A percentile compares a stretch with the other conserved stretches of the same genome.
Conservation (phyloP, 2,888 invertebrate species). For the Eupithecia exiguata region DNA sequence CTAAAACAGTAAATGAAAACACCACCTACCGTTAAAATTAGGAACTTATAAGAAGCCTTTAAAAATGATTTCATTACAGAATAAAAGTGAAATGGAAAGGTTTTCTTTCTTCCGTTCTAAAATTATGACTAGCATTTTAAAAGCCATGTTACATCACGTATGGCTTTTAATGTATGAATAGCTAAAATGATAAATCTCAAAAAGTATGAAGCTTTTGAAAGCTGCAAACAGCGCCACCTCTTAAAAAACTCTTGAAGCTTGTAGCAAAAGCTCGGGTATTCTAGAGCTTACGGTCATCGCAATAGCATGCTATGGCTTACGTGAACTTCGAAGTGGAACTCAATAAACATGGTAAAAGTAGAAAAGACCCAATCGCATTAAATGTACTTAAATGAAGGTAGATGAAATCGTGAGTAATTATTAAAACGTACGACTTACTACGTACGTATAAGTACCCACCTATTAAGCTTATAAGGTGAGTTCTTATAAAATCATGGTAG, state of each 20-base stretch:
- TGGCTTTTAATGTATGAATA: not conserved
- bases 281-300: not conserved
- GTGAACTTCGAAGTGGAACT: not conserved
- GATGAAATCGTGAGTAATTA: not conserved
- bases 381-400: not conserved
- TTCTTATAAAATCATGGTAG: not conserved
- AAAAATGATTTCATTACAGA: not conserved
- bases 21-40: not conserved
- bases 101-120: not conserved
- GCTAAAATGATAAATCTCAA: not conserved
- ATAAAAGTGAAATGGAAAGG: not conserved
- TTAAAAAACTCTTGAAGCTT: slow-evolving; percentile 26
- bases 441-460: not conserved
- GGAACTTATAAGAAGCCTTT: not conserved
- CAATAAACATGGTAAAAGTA: not conserved
- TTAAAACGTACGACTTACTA: no score
- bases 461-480: no score
- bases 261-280: slow-evolving; percentile 9
- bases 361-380: not conserved
- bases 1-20: not conserved
- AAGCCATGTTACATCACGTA: not conserved
- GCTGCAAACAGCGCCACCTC: slow-evolving; percentile 36
- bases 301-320: not conserved
- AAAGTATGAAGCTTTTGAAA: not conserved
- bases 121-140: not conserved